Percentiles rank a stretch among this genome's conserved stretches.
Evolutionary conservation across 30 jellyfish, hydroid and myxozoan species (phyloP).

Genomic region (Aurelia aurita complex sp. Pacific): DNA sequence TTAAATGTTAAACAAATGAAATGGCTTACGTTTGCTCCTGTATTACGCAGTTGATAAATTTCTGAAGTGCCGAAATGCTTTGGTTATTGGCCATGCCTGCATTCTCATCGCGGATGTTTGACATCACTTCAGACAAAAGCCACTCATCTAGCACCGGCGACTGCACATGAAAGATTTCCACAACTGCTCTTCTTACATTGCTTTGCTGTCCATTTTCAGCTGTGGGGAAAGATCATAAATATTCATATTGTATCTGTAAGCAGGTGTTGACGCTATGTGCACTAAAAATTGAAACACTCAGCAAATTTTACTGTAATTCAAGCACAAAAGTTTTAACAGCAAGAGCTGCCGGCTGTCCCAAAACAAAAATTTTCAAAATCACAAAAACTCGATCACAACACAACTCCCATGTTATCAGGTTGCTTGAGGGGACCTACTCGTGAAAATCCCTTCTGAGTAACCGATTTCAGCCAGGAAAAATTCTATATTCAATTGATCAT

Average conservation of each 20-base stretch:
- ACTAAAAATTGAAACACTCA: neutral
- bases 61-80: constrained; percentile 62
- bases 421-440: no score
- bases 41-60: constrained; percentile 56
- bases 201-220: constrained; percentile 52
- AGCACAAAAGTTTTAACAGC: no score
- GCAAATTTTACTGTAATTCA: no score
- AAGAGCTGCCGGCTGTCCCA: no score
- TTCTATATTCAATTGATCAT: no score
- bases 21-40: constrained; percentile 57
- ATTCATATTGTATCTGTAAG: neutral
- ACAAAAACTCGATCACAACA: no score
- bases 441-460: no score
- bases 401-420: no score
- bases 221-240: constrained; percentile 20
- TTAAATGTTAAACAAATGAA: no score
- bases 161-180: constrained; percentile 34
- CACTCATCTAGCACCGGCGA: constrained; percentile 38
- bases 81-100: constrained; percentile 9
- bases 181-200: constrained; percentile 43
- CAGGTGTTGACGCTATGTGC: constrained; percentile 2
- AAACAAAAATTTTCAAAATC: no score
- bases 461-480: no score
- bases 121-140: constrained; percentile 40
- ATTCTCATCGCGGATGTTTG: constrained; percentile 17